Base-by-base conservation (phyloP, 2,113 vertebrate species). In the Actinemys pallida region DNA sequence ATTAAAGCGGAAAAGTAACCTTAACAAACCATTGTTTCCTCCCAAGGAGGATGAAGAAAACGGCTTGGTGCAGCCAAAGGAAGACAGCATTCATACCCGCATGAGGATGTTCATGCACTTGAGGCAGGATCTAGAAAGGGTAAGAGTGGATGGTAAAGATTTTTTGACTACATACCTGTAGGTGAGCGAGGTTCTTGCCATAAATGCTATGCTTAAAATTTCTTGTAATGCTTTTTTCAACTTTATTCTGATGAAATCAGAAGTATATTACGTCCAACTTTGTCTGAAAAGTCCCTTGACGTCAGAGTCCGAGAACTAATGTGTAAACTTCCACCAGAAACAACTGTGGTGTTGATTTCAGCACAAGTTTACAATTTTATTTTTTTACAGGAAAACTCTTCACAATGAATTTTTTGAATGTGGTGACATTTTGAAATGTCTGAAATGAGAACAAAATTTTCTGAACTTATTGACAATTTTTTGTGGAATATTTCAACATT, bases 21-120 rank as follows among this genome's bases (percentile, higher is more conserved):
- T 99, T 96, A 99, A 99, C 98, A 99, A 98, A 97, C 99, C 99
- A 13, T 98, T 99, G 97, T 98, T 99, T 98, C 99, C 99, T 94
- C 99, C 99, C 90, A 99, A 98, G 96, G 99, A 99, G 94, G 99
- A 99, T 57, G 99, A 99, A 97, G 99, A 99, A 98, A 99, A 99
- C 96, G 97, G 99, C 93, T 98, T 99, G 92, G 98, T 99, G 94
- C 98, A 99, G 96, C 99, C 99, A 39, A 99, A 99, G 97, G 99
- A 99, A 97, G 99, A 99, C 97, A 99, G 98, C 97, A 99, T 99
- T 97, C 99, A 99, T 95, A 99, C 99, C 59, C 99, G 99, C 93
- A 99, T 99, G 99, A 98, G 99, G 94, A 99, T 99, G 99, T 99
- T 99, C 96, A 99, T 99, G 99, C 99, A 99, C 92, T 98, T 99